phyloP scores from a whole-genome alignment of 2,888 invertebrate species.

The Homarus gammarus region DNA sequence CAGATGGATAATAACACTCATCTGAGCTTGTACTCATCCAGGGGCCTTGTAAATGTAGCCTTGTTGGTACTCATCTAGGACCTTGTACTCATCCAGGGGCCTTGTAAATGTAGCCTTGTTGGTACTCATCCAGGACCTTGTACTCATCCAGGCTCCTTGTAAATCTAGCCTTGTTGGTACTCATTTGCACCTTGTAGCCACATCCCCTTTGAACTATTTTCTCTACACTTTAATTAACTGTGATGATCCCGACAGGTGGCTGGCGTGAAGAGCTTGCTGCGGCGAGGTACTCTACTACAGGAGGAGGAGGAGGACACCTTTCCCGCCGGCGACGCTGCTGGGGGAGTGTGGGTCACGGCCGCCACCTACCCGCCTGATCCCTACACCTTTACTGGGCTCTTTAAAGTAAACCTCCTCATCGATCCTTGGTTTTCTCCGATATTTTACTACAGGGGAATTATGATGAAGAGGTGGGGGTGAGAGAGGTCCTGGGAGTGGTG shows the following conservation, averaged over 20 bases:
- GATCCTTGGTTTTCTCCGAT: neutral
- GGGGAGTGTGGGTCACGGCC: slow-evolving; percentile 52
- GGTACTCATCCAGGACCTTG: no score
- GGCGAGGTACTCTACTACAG: neutral
- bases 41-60: no score
- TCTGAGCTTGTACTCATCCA: no score
- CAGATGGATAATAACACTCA: no score
- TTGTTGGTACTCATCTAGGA: no score
- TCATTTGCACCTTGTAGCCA: neutral
- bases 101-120: no score
- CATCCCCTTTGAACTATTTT: neutral
- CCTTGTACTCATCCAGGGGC: no score
- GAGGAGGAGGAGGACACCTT: neutral
- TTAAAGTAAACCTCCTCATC: slow-evolving; percentile 11
- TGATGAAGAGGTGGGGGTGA: slow-evolving; percentile 11
- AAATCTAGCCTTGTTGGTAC: no score
- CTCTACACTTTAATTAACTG: neutral
- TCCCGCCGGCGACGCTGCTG: slow-evolving; percentile 53
- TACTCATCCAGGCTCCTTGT: no score
- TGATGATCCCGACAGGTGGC: neutral
- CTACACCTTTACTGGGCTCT: slow-evolving; percentile 53
- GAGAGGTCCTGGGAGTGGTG: slow-evolving; percentile 9
- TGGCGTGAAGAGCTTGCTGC: slow-evolving; percentile 3
- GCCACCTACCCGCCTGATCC: slow-evolving; percentile 56
- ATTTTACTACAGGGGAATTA: neutral